These are phyloP conservation scores for Ichneumoninae sp. DNA, from an alignment of 2,888 invertebrate genomes.

Conservation along the genomic window DNA sequence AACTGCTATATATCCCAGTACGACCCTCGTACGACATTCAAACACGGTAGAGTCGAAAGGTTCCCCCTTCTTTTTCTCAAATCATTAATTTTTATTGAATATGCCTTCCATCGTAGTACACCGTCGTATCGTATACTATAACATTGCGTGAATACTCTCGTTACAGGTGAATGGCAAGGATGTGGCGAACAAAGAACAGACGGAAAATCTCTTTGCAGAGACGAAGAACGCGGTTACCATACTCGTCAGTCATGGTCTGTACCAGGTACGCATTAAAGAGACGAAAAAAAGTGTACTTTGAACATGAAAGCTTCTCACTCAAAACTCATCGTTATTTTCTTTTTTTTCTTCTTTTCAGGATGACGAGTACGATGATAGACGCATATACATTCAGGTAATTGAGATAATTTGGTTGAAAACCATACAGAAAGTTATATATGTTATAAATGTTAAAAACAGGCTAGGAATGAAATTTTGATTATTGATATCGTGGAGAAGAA, in stretches of 20 bases:
- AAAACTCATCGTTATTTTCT: conserved; percentile 24
- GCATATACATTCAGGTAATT: conserved; percentile 80
- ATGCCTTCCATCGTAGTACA: conserved; percentile 6
- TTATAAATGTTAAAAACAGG: no score
- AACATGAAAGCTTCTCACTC: conserved; percentile 24
- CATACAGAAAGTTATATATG: no score
- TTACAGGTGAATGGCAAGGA: conserved; percentile 86
- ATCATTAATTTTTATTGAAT: conserved; percentile 58
- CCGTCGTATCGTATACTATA: conserved; percentile 2
- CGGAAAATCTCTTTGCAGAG: conserved; percentile 87
- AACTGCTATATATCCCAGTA: background rate
- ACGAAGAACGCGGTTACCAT: conserved; percentile 86
- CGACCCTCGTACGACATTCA: conserved; percentile 37
- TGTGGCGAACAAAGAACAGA: conserved; percentile 87
- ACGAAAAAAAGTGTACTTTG: conserved; percentile 6
- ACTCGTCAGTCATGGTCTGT: conserved; percentile 87
- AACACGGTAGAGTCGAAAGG: conserved; percentile 45
- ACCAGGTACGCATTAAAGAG: conserved; percentile 83
- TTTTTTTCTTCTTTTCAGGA: conserved; percentile 74
- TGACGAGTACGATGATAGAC: conserved; percentile 81
- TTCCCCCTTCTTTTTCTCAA: conserved; percentile 32
- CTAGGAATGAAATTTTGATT: no score
- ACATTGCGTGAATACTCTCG: conserved; percentile 9
- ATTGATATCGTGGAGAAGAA: no score
- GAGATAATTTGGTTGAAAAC: background rate